These are phyloP conservation scores for Hylia prasina DNA, from an alignment of 2,113 vertebrate species.

Conservation along the genomic window DNA sequence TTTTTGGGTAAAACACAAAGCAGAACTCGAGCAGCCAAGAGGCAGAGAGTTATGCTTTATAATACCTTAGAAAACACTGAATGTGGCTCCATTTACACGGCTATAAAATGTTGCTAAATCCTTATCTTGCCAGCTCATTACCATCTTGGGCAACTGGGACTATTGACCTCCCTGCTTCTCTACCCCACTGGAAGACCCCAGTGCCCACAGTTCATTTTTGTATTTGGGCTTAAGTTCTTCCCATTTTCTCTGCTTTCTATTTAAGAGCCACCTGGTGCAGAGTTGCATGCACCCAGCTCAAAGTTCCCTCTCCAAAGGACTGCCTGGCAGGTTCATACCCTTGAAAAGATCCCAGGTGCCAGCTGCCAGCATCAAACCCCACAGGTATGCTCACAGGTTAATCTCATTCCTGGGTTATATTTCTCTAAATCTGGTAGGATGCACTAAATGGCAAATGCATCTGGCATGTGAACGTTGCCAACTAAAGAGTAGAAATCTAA, in stretches of 20 bases:
- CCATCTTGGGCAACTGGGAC: not conserved
- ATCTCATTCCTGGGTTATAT: not conserved
- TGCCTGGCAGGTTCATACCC: not conserved
- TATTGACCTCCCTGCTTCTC: not conserved
- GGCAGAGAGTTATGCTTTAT: fast-evolving
- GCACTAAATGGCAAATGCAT: not conserved
- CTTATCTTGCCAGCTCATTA: not conserved
- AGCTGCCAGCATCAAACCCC: not conserved
- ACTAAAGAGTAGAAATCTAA: not conserved
- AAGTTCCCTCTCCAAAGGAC: not conserved
- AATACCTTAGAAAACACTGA: not conserved
- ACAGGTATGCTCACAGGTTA: not conserved
- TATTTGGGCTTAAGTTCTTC: not conserved
- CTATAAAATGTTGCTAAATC: not conserved
- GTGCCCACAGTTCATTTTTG: not conserved
- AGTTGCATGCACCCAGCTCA: not conserved
- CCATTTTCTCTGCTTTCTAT: not conserved
- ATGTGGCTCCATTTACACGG: not conserved
- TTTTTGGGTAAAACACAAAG: not conserved
- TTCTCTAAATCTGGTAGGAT: not conserved
- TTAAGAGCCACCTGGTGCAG: not conserved
- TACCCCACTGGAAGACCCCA: not conserved
- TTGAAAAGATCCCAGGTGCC: not conserved
- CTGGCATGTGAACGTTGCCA: not conserved
- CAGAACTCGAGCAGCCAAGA: not conserved